Base-by-base conservation (phyloP, 2,888 invertebrate species). In the Auanema sp. region DNA sequence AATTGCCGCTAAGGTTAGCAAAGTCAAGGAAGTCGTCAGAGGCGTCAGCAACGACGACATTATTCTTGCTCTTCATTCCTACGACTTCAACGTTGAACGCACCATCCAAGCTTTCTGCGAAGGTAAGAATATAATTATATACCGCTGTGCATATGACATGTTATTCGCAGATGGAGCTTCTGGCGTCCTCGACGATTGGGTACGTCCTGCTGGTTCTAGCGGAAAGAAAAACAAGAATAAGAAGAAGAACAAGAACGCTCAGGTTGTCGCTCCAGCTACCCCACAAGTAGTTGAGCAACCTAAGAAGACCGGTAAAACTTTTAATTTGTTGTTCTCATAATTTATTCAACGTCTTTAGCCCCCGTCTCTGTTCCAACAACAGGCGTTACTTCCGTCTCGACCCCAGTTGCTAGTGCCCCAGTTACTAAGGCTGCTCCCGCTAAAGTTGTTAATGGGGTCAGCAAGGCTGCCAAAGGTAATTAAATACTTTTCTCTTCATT, bases 91-190 rank as follows among this genome's bases (percentile, higher is more conserved):
- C 71, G 85, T 86, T 16, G 84, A 84, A 58, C 82, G 79, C 52
- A 84, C 86, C 44, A 86, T 86, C 65, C 85, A 85, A 61, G 86
- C 85, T n/a, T 85, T 85, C 74, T 75, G 84, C 64, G 85, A 86
- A 78, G 85, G 85, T 85, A 60, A 21, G 51, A 51, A 5, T 12
- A 59, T 23, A 14, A 52, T 56, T 47, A 47, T 47, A 47, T 47
- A 47, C 43, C 43, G 43, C 43, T 43, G 12, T 40, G n/a, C 8
- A 16, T 56, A 43, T 25, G 11, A 23, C 14, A 24, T 51, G 21
- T 47, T 11, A 60, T 25, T 21, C n/a, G 8, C 49, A 77, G 78
- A 72, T 62, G 79, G 77, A 58, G 69, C 71, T 11, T 71, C 78
- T 23, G 72, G 65, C 23, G 82, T 79, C 49, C 71, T 81, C 11